A percentile compares a stretch with the other conserved stretches of the same genome.
These are phyloP conservation scores for Seira ritae DNA, from an alignment of 2,888 invertebrate genomes.

Conservation along the genomic window DNA sequence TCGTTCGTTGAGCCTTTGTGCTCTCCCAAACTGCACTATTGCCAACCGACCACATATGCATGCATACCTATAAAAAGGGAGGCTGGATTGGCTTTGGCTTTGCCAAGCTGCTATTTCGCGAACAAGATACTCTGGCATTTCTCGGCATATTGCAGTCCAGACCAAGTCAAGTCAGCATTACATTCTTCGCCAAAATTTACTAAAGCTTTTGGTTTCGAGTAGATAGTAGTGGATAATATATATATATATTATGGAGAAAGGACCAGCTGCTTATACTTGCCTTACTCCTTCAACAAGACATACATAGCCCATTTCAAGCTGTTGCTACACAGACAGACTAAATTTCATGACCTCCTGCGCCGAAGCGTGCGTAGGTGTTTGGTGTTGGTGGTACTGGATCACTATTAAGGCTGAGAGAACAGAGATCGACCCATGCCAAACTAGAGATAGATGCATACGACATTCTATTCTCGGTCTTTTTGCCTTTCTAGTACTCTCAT, in stretches of 20 bases:
- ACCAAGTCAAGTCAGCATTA: background rate
- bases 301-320: background rate
- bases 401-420: too few species aligned
- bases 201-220: background rate
- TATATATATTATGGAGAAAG: background rate
- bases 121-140: constrained; percentile 46
- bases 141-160: constrained; percentile 57
- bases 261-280: constrained; percentile 7
- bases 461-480: too few species aligned
- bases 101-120: constrained; percentile 27
- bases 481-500: too few species aligned
- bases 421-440: too few species aligned
- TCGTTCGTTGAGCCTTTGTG: background rate
- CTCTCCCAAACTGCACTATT: too few species aligned
- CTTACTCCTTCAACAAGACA: background rate
- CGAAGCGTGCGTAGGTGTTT: constrained; percentile 68
- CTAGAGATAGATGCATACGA: too few species aligned
- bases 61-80: too few species aligned
- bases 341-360: constrained; percentile 50
- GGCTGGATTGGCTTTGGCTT: too few species aligned
- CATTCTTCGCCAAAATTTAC: constrained; percentile 3
- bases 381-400: constrained; percentile 38
- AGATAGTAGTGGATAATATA: background rate
- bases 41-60: too few species aligned
- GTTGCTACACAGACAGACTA: constrained; percentile 28